Conservation (phyloP, 2,797 vertebrate species). For the Oreonectes daqikongensis region DNA sequence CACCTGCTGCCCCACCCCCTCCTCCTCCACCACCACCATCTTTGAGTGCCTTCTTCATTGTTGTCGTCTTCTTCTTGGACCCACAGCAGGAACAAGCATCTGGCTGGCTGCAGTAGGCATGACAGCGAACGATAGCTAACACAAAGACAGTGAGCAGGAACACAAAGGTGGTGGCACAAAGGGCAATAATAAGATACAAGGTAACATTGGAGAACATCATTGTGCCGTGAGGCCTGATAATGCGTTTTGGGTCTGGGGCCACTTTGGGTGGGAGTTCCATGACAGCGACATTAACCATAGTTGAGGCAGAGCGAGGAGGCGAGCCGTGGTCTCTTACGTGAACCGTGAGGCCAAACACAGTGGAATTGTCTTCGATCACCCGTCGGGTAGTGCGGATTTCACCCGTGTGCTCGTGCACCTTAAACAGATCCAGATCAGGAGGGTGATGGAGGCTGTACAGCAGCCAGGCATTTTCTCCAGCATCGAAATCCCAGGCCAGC, state of each 20-base stretch:
- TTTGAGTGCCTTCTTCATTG: constrained; percentile 60
- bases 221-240: constrained; percentile 78
- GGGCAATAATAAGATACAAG: constrained; percentile 92
- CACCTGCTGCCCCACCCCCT: constrained; percentile 60
- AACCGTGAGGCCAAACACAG: constrained; percentile 84
- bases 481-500: constrained; percentile 89
- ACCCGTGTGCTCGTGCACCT: constrained; percentile 89
- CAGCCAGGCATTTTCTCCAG: constrained; percentile 94
- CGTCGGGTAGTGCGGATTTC: constrained; percentile 93
- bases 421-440: constrained; percentile 87
- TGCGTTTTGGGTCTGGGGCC: constrained; percentile 86
- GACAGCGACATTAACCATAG: constrained; percentile 84
- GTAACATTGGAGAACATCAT: constrained; percentile 89
- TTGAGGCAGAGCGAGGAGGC: constrained; percentile 85
- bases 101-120: constrained; percentile 85
- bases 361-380: constrained; percentile 85
- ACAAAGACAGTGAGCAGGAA: constrained; percentile 92
- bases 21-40: constrained; percentile 65
- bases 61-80: constrained; percentile 76
- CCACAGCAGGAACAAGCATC: constrained; percentile 83
- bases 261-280: constrained; percentile 89
- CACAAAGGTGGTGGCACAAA: constrained; percentile 91
- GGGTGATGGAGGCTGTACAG: constrained; percentile 82
- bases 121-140: constrained; percentile 89
- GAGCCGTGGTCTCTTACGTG: constrained; percentile 87